Conservation (phyloP, 2,888 invertebrate genomes). For the Chalcis sispes region DNA sequence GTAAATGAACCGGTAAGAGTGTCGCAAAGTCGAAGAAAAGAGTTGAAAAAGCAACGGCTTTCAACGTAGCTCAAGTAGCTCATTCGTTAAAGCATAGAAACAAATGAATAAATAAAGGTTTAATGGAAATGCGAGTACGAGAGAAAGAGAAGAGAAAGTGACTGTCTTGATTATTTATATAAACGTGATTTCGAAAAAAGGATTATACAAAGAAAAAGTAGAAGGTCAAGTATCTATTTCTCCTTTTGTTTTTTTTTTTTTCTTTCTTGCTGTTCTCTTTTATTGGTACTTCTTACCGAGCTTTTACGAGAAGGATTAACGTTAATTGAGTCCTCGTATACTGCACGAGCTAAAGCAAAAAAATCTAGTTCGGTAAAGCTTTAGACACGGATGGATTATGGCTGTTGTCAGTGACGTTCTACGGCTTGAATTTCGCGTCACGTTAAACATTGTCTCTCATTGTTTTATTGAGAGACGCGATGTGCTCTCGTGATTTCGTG, state of each 20-base stretch:
- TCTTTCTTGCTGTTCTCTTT: background rate
- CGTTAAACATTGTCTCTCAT: background rate
- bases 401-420: background rate
- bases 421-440: background rate
- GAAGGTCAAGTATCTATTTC: too few relatives aligned
- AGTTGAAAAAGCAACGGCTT: conserved; percentile 25
- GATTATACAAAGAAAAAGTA: too few relatives aligned
- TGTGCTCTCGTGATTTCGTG: background rate
- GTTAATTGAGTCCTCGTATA: conserved; percentile 32
- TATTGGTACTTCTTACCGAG: conserved; percentile 4
- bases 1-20: background rate
- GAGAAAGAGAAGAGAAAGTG: background rate
- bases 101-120: too few relatives aligned
- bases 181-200: conserved; percentile 24
- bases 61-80: conserved; percentile 5
- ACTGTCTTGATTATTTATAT: conserved; percentile 4
- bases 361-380: background rate
- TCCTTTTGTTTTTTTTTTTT: too few relatives aligned
- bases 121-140: background rate
- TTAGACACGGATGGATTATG: conserved; percentile 4
- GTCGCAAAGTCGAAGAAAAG: background rate
- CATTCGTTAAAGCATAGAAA: conserved; percentile 1
- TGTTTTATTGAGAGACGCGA: background rate
- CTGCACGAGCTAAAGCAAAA: background rate
- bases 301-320: conserved; percentile 47